Base-by-base conservation (phyloP, 2,888 invertebrate species). In the Cerastis leucographa region DNA sequence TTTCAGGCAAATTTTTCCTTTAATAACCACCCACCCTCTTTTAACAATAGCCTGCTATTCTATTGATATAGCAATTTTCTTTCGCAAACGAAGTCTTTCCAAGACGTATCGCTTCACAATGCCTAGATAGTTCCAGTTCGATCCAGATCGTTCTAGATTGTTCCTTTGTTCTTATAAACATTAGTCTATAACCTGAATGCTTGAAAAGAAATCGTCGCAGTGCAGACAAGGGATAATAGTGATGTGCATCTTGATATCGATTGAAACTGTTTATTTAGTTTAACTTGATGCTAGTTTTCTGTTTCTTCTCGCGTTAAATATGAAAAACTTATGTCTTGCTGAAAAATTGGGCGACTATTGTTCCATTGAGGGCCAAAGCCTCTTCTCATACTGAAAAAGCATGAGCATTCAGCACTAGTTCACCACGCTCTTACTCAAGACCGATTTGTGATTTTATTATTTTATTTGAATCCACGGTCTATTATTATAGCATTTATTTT, bases 141-240 rank as follows among this genome's bases (percentile, higher is more conserved):
- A 61, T 67, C 71, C 29, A 62, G 61, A 69, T 42, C 56, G 73
- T 79, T 67, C 72, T 71, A 71, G 72, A 81, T 59, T 74, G 74
- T 80, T 85, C 81, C 82, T 88, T 86, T 87, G 87, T 86, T 86
- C 82, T 79, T 81, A 74, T 76, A 84, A 76, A 82, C 87, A 87
- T 89, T 89, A 85, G 83, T 77, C 81, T 85, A 83, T 79, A 82
- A 83, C 85, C 78, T 83, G 84, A 84, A 81, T 83, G 56, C 85
- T 77, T 82, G 80, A 83, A 80, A 85, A 89, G 83, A 83, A 86
- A 88, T 85, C 87, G 84, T 82, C 85, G 83, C 83, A 81, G 61
- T 87, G 89, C 89, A 85, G 84, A 64, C 80, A 68, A 65, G 80
- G 71, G 54, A 68, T 65, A 0, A 25, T 87, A 91, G 90, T 79